A percentile compares a stretch with the other conserved stretches of the same genome.
These are phyloP conservation scores for Ptilonorhynchus violaceus DNA, from an alignment of 2,113 vertebrate genomes.

Conservation along the genomic window DNA sequence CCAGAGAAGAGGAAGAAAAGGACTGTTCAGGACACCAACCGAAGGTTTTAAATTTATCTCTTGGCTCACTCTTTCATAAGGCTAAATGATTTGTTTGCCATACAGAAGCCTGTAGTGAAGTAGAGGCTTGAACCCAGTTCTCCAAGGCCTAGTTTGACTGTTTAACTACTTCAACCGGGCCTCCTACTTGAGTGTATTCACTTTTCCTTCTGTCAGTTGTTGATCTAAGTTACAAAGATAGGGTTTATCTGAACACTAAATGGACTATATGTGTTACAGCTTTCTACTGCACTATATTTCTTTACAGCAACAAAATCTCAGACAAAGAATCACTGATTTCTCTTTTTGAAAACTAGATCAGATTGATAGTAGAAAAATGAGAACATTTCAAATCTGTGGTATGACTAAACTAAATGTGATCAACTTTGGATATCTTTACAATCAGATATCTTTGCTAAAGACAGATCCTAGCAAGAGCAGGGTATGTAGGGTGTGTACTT, in stretches of 20 bases:
- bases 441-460: not conserved
- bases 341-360: not conserved
- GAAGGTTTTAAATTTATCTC: not conserved
- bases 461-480: not conserved
- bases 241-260: not conserved
- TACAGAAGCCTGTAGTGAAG: not conserved
- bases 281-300: not conserved
- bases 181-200: not conserved
- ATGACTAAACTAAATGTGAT: not conserved
- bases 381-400: not conserved
- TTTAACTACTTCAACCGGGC: not conserved
- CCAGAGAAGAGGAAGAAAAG: not conserved
- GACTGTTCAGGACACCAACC: not conserved
- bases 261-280: not conserved
- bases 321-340: not conserved
- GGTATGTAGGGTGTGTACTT: not conserved
- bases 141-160: not conserved
- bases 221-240: not conserved
- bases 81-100: not conserved
- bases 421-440: not conserved
- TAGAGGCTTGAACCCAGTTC: not conserved
- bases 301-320: not conserved
- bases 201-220: not conserved
- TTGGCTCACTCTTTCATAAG: not conserved
- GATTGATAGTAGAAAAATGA: not conserved